Base-by-base conservation (phyloP, 2,797 vertebrate genomes). In the Carduelis carduelis region DNA sequence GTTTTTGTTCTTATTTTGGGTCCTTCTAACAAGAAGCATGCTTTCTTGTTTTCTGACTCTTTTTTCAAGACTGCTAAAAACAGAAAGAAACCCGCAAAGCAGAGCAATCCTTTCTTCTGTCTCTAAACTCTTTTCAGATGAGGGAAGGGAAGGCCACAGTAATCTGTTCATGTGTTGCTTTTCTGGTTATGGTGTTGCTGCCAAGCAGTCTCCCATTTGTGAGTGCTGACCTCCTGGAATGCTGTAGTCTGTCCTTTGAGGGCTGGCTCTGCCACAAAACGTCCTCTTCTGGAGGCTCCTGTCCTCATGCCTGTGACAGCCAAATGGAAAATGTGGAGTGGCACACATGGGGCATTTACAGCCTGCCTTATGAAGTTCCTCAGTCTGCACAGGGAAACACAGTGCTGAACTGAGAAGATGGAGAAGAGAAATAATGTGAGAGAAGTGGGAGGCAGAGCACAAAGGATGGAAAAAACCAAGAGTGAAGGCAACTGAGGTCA, bases 31-130 rank as follows among this genome's bases (percentile, higher is more conserved):
- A 59, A 89, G 75, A 91, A 68, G 18, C 28, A 14, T 65, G 20
- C 43, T 47, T 94, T 91, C 26, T n/a, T 84, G 14, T 69, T 92
- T 85, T 50, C 39, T 70, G 49, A 46, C 18, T 68, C 43, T 59
- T 89, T 91, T 92, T 84, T 13, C 60, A 77, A 85, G 56, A 66
- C 32, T 77, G 44, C 55, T 93, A 55, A 92, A 90, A 90, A 14
- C 47, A 84, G 63, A 55, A 78, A 66, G 20, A 81, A 50, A 32
- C 4, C 15, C 14, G 0, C 55, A 56, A 65, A 89, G 41, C 63
- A 84, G 39, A 87, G 63, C 43, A 72, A 22, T 76, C 17, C 44
- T 90, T 96, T 93, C 28, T 94, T 94, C 57, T 82, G 27, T 49
- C 55, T 82, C 75, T 44, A 59, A 14, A 37, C 50, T 52, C 71